Percentiles rank a stretch among this genome's conserved stretches.
Conservation (phyloP, 2,888 invertebrate genomes). For the Empis stercorea region DNA sequence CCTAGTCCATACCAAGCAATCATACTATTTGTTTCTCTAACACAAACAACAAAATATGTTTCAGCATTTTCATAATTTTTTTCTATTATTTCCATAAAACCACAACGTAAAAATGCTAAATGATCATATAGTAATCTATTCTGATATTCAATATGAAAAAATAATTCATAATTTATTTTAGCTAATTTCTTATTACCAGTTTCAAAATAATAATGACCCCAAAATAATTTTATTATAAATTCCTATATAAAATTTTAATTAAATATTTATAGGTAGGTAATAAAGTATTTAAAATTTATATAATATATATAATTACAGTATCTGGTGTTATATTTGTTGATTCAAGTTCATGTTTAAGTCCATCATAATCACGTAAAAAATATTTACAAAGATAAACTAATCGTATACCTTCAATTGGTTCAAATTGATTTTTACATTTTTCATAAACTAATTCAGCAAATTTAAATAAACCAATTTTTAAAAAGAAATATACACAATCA, state of each 20-base stretch:
- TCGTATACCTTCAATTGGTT: neutral
- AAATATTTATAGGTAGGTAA: neutral
- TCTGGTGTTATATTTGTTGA: neutral
- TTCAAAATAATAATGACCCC: conserved; percentile 4
- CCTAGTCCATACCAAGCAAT: conserved; percentile 11
- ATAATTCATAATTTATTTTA: conserved; percentile 6
- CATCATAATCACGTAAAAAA: neutral
- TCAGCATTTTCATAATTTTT: conserved; percentile 5
- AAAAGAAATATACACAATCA: conserved; percentile 7
- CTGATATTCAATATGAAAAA: conserved; percentile 2
- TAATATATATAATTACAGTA: neutral
- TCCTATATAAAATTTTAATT: conserved; percentile 1
- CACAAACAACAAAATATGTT: conserved; percentile 6
- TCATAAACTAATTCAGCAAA: conserved; percentile 6
- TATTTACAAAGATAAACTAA: neutral
- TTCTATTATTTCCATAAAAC: conserved; percentile 3
- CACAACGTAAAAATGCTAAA: conserved; percentile 6
- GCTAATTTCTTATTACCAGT: conserved; percentile 1
- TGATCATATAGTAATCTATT: conserved; percentile 3
- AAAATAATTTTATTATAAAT: conserved; percentile 1
- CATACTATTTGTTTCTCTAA: conserved; percentile 3
- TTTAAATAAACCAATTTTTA: conserved; percentile 7
- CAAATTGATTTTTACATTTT: neutral
- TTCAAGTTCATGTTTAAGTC: neutral
- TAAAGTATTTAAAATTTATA: neutral